Evolutionary conservation across 2,888 invertebrate genomes (phyloP), one percentile per base, ranked within the genome.

Genomic region (Cabera pusaria): DNA sequence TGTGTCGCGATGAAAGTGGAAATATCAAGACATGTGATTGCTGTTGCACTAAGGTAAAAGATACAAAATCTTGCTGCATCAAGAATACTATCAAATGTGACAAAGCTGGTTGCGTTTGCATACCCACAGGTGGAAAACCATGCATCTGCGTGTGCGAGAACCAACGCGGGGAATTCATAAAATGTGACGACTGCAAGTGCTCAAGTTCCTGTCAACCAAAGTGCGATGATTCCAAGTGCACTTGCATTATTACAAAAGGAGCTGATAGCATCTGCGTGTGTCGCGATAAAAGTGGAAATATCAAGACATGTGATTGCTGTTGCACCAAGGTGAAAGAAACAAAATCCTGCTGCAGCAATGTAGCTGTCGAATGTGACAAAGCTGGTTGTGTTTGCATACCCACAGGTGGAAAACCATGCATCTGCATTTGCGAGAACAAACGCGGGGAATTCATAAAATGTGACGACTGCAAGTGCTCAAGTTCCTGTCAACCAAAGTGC

Each of bases 131-230:
- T 3, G 44, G 52, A 7, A 49, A 59, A 9, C 42, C 56, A 7
- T 66, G 68, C 28, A 49, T 64, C n/a, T 78, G 72, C 9, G 45
- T 72, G 0, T 66, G 63, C 36, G 50, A 48, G 20, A 57, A 59
- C 3, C 44, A 64, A 2, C 33, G 44, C 8, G 56, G 58, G 0
- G 43, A 49, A 1, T 51, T 53, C 1, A 6, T 23, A 2, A 23
- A 26, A 8, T 59, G 61, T 11, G 39, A 54, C 7, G 52, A 59
- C 2, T 64, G 66, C 26, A 42, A 46, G 12, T 59, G 60, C 5
- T 41, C 2, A 27, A 38, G 24, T 11, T 6, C 44, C 25, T 27
- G 49, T 35, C 0, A 10, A 23, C 44, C 51, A 9, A 56, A 50
- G 2, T 62, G 59, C 21, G 51, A 42, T 16, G 51, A 53, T n/a